A percentile compares a stretch with the other conserved stretches of the same genome.
These are phyloP conservation scores for Hepsetus odoe DNA, from an alignment of 2,113 vertebrate genomes.

Conservation along the genomic window DNA sequence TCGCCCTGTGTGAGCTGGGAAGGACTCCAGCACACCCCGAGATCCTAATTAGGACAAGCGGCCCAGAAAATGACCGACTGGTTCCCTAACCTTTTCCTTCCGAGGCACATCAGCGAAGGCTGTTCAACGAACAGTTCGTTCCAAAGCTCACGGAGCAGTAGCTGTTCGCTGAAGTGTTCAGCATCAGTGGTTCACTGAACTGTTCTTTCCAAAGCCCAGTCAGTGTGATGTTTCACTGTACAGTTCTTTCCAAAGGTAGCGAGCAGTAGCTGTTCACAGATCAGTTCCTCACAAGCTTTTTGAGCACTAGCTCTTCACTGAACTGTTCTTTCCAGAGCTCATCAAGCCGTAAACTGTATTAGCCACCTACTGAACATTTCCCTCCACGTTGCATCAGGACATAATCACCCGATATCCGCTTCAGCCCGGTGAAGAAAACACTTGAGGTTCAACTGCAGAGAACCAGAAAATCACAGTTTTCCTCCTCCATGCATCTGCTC, in stretches of 20 bases:
- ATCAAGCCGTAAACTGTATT: no score
- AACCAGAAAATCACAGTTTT: background rate
- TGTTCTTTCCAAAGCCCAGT: background rate
- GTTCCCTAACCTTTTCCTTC: no score
- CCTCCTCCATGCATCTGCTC: background rate
- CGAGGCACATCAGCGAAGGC: no score
- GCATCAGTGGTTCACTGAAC: background rate
- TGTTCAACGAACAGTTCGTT: background rate
- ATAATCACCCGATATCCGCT: no score
- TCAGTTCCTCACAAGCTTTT: background rate
- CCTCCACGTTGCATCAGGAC: background rate
- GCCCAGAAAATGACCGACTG: no score
- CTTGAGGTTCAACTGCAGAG: no score
- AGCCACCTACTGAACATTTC: no score
- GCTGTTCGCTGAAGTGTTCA: background rate
- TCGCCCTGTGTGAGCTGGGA: no score
- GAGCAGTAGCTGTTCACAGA: background rate
- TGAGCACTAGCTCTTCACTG: background rate
- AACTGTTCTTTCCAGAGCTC: no score
- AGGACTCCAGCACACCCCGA: no score
- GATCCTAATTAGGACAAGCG: no score
- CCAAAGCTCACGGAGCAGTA: background rate
- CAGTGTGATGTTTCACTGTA: background rate
- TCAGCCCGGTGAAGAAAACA: background rate
- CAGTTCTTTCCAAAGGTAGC: background rate